Conservation (phyloP, 2,113 vertebrate species). For the Merops nubicus region DNA sequence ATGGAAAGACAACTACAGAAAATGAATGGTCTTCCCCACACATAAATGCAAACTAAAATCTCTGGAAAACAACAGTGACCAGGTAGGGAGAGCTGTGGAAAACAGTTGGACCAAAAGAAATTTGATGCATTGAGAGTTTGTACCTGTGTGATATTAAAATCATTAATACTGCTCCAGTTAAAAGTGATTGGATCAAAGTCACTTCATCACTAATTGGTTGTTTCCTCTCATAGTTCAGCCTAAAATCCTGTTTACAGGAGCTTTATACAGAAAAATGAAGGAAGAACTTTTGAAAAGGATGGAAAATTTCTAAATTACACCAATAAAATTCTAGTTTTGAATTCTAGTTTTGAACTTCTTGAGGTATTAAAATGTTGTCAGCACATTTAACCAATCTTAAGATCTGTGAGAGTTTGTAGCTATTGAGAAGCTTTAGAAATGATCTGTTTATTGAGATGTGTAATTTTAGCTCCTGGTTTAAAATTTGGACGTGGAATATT, state of each 20-base stretch:
- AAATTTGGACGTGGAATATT: not conserved
- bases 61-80: too few relatives aligned
- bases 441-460: not conserved
- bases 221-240: not conserved
- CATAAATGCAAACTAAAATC: too few relatives aligned
- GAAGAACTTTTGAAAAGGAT: not conserved
- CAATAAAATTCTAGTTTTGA: not conserved
- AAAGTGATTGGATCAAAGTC: not conserved
- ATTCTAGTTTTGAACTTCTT: too few relatives aligned
- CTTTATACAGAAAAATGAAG: not conserved
- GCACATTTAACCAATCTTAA: not conserved
- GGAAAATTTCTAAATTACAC: not conserved
- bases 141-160: not conserved
- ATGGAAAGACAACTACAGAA: too few relatives aligned
- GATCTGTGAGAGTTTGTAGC: not conserved
- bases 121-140: not conserved
- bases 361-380: not conserved
- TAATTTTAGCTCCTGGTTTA: constrained; percentile 9
- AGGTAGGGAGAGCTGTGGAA: not conserved
- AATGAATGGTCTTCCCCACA: too few relatives aligned
- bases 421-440: not conserved
- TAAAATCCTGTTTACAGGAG: not conserved
- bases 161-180: not conserved
- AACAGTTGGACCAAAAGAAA: not conserved
- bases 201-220: not conserved